These are phyloP conservation scores for Rhamnusium bicolor DNA, from an alignment of 2,888 invertebrate species.

Conservation along the genomic window DNA sequence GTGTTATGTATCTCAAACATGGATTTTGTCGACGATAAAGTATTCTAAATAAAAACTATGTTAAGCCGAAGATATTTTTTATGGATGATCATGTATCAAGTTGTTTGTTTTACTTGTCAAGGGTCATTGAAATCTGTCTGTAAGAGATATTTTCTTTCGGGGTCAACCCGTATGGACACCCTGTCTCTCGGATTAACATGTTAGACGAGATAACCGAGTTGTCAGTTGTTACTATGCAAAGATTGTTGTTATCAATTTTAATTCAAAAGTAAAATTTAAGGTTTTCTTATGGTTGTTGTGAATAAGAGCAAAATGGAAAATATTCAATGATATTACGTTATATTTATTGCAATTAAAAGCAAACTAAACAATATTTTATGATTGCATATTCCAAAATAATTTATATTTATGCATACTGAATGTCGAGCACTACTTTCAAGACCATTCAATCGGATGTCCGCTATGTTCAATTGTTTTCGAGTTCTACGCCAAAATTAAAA, in stretches of 20 bases:
- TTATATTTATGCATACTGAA: no score
- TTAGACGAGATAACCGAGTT: conserved; percentile 47
- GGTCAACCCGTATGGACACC: conserved; percentile 57
- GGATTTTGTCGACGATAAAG: background rate
- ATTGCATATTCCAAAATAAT: no score
- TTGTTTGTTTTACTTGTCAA: conserved; percentile 52
- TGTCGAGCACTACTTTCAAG: no score
- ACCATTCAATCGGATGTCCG: no score
- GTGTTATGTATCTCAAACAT: no score
- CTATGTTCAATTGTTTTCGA: no score
- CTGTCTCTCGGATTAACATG: conserved; percentile 51
- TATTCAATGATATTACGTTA: no score
- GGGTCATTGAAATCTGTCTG: conserved; percentile 53
- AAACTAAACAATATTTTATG: no score
- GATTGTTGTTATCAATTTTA: conserved; percentile 16
- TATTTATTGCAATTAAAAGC: no score
- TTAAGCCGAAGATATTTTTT: conserved; percentile 22
- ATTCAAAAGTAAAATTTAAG: background rate
- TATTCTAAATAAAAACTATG: background rate
- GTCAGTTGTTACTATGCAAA: conserved; percentile 36
- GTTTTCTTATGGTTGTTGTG: background rate
- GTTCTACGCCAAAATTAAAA: no score
- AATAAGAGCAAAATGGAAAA: no score
- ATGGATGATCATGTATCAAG: conserved; percentile 34
- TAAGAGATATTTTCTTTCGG: conserved; percentile 52